Evolutionary conservation across 2,888 invertebrate genomes (phyloP).

Genomic region (Lacanobia wlatinum): DNA sequence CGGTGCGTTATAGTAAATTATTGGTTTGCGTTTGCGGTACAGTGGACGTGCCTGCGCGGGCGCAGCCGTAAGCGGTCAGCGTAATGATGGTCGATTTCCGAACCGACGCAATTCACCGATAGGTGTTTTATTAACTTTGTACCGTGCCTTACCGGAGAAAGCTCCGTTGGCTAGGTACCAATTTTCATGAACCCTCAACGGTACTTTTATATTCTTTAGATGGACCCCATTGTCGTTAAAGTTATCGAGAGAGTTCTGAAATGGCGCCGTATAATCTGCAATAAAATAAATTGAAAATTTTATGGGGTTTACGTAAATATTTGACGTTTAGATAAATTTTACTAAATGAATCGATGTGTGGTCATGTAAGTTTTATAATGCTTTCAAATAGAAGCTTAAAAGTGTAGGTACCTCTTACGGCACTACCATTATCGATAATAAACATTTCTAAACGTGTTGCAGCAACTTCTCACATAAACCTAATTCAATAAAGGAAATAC

Average conservation of each 20-base stretch:
- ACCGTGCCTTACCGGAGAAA: constrained; percentile 60
- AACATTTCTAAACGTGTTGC: constrained; percentile 4
- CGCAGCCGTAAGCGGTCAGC: constrained; percentile 75
- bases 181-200: constrained; percentile 44
- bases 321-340: constrained; percentile 41
- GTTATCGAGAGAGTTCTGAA: constrained; percentile 33
- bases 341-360: constrained; percentile 14
- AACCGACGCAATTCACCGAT: constrained; percentile 71
- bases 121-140: constrained; percentile 69
- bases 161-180: constrained; percentile 44
- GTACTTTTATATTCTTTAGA: constrained; percentile 53
- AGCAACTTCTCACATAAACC: constrained; percentile 29
- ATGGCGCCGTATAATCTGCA: constrained; percentile 36
- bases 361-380: constrained; percentile 32
- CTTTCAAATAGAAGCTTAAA: not conserved
- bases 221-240: constrained; percentile 45
- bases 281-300: constrained; percentile 52
- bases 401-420: not conserved
- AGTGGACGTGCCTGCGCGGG: constrained; percentile 69
- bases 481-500: constrained; percentile 48
- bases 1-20: constrained; percentile 79
- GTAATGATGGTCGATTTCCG: constrained; percentile 83
- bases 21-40: constrained; percentile 78
- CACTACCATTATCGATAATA: constrained; percentile 6
- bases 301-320: constrained; percentile 48